These are phyloP conservation scores for Phortica okadai DNA, from an alignment of 2,888 invertebrate species.

Conservation along the genomic window DNA sequence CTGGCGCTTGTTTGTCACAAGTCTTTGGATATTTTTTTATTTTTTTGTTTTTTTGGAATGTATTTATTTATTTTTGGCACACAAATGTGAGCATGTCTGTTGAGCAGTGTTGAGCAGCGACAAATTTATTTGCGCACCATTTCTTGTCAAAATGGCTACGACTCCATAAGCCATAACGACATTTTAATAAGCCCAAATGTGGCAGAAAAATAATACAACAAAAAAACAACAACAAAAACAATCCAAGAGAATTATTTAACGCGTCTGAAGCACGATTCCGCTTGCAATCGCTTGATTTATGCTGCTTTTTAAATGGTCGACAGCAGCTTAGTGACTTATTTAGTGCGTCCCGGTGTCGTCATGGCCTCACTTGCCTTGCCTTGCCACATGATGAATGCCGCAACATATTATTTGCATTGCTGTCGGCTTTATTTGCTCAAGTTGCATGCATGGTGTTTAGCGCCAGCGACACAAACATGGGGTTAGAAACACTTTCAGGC, in stretches of 20 bases:
- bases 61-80: background rate
- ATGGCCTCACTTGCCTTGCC: no score
- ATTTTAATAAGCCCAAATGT: constrained; percentile 31
- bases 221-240: constrained; percentile 16
- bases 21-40: background rate
- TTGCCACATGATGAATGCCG: background rate
- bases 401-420: background rate
- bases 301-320: constrained; percentile 59
- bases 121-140: constrained; percentile 13
- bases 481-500: no score
- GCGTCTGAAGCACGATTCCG: constrained; percentile 20
- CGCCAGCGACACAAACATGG: no score
- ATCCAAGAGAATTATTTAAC: background rate
- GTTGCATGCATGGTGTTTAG: no score
- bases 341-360: constrained; percentile 36
- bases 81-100: background rate
- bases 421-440: background rate
- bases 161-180: constrained; percentile 32
- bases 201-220: background rate
- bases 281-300: constrained; percentile 58
- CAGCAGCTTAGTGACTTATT: constrained; percentile 68
- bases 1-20: constrained; percentile 20
- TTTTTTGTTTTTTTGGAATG: background rate
- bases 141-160: constrained; percentile 28
- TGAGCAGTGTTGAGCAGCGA: background rate